Evolutionary conservation across 2,888 invertebrate genomes (phyloP), one percentile per base, ranked within the genome.

Genomic region (Eumacrocentrus americanus): DNA sequence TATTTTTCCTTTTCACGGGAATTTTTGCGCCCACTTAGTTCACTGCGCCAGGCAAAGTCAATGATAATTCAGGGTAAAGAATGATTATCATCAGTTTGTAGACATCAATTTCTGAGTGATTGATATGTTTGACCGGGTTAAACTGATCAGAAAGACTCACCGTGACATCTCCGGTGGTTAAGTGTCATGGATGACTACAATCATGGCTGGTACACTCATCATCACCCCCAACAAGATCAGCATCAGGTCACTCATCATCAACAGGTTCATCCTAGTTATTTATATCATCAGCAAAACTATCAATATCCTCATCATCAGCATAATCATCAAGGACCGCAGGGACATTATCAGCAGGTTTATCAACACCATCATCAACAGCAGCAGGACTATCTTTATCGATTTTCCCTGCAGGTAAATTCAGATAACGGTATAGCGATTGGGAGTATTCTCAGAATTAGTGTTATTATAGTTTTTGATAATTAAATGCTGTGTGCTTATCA

Each of bases 371-470:
- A 75, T 60, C 75, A 76, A 67, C 77, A 76, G 64, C 73, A 76
- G 29, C 73, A 78, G 68, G 76, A 80, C 73, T 80, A 80, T 67
- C 76, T 80, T 37, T 80, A 80, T 71, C 76, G 80, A 65, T 77
- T 80, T 66, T 80, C 80, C 46, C 71, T 80, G 25, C 80, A 80
- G 80, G 80, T 80, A 80, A 75, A 68, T 61, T 44, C 35, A 47
- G n/a, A n/a, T n/a, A n/a, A n/a, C n/a, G n/a, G n/a, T n/a, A n/a
- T n/a, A n/a, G n/a, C n/a, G n/a, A n/a, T n/a, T n/a, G n/a, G n/a
- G n/a, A n/a, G n/a, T n/a, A n/a, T n/a, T n/a, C n/a, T n/a, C 50
- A 53, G 47, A 35, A 34, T 50, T 18, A 51, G 7, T 22, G 6
- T 12, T 11, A 11, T n/a, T 47, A 22, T 14, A 4, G 23, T 56